Evolutionary conservation across 2,797 vertebrate genomes (phyloP), one percentile per base, ranked within the genome.

Genomic region (Pipistrellus pygmaeus): DNA sequence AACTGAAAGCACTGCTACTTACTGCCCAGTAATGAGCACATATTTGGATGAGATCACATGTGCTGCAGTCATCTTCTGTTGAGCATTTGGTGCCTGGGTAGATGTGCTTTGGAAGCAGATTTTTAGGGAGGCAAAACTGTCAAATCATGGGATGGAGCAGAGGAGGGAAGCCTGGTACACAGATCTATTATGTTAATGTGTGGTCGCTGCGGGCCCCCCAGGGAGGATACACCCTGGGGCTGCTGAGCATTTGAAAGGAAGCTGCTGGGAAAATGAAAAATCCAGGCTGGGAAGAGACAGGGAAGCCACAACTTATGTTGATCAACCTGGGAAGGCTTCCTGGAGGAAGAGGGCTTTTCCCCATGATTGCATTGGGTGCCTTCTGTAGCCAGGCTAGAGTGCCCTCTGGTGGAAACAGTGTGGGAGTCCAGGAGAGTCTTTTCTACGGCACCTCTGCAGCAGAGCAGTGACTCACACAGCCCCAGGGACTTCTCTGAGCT

Each of bases 361-460:
- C 7, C 13, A 0, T 3, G 27, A 12, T 6, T 4, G 38, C 48
- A 2, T 15, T n/a, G 44, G 48, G 20, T 15, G 46, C 35, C 23
- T 90, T 72, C 41, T 25, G 77, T n/a, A 8, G 64, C 62, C 83
- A 21, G 92, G 35, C 27, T 20, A 81, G 87, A 51, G 72, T 38
- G 95, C 96, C 96, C 96, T 96, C 96, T 95, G 80, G 91, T 95
- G 97, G 96, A 41, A 51, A n/a, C 15, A 41, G 38, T 0, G 1
- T 17, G 23, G 81, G 46, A 75, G 9, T 81, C 2, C 68, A 0
- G 4, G 46, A 51, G 66, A 13, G 6, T 44, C 32, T 80, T 69
- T 81, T 64, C n/a, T 38, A 23, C 84, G 81, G 72, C 4, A 8
- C 11, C 14, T 90, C 27, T 14, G 66, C 1, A 5, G 53, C 46